phyloP scores from a whole-genome alignment of 1,140 invertebrate genomes.

The Formica selysi region DNA sequence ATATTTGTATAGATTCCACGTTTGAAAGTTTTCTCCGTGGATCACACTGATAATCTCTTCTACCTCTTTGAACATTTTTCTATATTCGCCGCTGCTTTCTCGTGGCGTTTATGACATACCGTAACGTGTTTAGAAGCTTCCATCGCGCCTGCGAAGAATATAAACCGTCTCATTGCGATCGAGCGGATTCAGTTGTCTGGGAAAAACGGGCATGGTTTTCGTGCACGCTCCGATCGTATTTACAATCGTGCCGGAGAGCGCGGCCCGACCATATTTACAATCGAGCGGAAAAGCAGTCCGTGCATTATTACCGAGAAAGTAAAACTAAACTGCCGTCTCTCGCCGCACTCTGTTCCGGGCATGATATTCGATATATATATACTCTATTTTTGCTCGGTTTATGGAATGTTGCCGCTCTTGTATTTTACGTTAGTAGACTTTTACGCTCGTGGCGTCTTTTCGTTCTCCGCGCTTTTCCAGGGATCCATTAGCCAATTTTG shows the following conservation, averaged over 20 bases:
- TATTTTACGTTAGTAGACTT: slow-evolving; percentile 39
- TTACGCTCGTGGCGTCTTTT: slow-evolving; percentile 2
- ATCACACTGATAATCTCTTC: not conserved
- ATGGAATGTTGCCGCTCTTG: slow-evolving; percentile 13
- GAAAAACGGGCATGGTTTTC: slow-evolving; percentile 25
- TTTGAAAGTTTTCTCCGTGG: not conserved
- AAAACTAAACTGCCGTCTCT: slow-evolving; percentile 35
- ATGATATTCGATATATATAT: slow-evolving; percentile 15
- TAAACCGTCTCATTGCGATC: slow-evolving; percentile 65
- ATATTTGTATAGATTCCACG: not conserved
- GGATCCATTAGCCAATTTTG: slow-evolving; percentile 28
- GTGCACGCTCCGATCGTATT: slow-evolving; percentile 28
- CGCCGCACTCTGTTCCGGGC: not conserved
- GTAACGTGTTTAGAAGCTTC: slow-evolving; percentile 7
- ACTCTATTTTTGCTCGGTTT: slow-evolving; percentile 33
- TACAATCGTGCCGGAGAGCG: not conserved
- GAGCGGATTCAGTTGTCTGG: slow-evolving; percentile 11
- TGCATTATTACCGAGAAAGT: slow-evolving; percentile 17
- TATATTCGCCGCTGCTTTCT: not conserved
- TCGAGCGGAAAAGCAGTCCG: slow-evolving; percentile 1
- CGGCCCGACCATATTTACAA: slow-evolving; percentile 29
- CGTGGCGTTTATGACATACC: slow-evolving; percentile 41
- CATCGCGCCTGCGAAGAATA: slow-evolving; percentile 54
- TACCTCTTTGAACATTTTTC: not conserved
- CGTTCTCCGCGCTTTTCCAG: not conserved